A percentile compares a stretch with the other conserved stretches of the same genome.
These are phyloP conservation scores for Drosophila lowei DNA, from an alignment of 1,140 invertebrate genomes.

Conservation along the genomic window DNA sequence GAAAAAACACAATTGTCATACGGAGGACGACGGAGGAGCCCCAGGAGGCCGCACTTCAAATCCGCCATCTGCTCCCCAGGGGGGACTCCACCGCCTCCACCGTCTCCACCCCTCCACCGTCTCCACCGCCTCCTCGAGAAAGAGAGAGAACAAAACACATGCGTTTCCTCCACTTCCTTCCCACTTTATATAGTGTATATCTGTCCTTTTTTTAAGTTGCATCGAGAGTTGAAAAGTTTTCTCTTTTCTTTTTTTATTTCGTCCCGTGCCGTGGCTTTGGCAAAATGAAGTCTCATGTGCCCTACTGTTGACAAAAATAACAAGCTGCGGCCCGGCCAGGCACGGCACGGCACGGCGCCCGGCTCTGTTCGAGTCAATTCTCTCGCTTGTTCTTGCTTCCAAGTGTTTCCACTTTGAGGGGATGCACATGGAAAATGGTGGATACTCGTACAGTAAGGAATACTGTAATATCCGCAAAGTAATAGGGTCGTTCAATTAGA, in stretches of 20 bases:
- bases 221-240: conserved; percentile 68
- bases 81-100: conserved; percentile 26
- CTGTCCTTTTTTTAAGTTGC: conserved; percentile 52
- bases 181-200: conserved; percentile 23
- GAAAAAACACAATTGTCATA: conserved; percentile 68
- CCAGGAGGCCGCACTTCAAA: conserved; percentile 71
- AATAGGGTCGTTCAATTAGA: too few relatives aligned
- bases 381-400: conserved; percentile 25
- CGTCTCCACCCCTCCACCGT: conserved; percentile 2
- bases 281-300: conserved; percentile 52
- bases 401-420: conserved; percentile 50
- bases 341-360: conserved; percentile 12
- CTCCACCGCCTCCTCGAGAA: conserved; percentile 33
- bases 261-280: background rate
- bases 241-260: background rate
- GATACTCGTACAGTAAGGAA: too few relatives aligned
- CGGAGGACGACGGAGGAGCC: conserved; percentile 39
- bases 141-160: conserved; percentile 30
- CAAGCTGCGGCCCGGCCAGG: conserved; percentile 28
- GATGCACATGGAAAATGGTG: conserved; percentile 1
- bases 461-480: too few relatives aligned
- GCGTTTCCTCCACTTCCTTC: background rate
- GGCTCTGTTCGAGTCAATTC: conserved; percentile 45
- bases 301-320: conserved; percentile 72
- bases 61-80: conserved; percentile 55